Base-by-base conservation (phyloP, 2,888 invertebrate species). In the Orthonychiurus folsomi region DNA sequence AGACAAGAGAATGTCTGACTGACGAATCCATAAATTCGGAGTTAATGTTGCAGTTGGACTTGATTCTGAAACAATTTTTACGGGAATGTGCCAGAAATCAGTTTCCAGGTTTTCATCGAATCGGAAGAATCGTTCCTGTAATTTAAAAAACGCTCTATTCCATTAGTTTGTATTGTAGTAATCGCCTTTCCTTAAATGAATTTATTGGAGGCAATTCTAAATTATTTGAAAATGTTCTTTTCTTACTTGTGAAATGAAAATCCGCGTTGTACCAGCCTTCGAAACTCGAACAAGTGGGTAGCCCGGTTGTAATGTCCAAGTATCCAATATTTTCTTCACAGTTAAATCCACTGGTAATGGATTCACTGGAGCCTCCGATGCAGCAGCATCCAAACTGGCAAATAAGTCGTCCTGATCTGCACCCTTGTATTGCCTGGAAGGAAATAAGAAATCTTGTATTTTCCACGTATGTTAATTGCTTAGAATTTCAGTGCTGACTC, bases 331-430 rank as follows among this genome's bases (percentile, higher is more conserved):
- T 26, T 66, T 66, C 57, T 71, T 73, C 3, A 75, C 74, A 9
- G 73, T 72, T 23, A 54, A 24, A 24, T 28, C 37, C 3, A 70
- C 28, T 37, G 67, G 66, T 1, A 24, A n/a, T 5, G 73, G 66
- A 5, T 74, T 65, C 3, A 63, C 66, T 53, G 64, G 64, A 60
- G 74, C 73, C 15, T 61, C 58, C 54, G 70, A 70, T 1, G 69
- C 79, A 56, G 72, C 73, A 62, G 75, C 72, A 21, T 76, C 76
- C 53, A 79, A 70, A 55, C 76, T 73, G 23, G 74, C 70, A 78
- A 79, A 80, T 3, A 80, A 73, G 63, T 80, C 77, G 65, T 77
- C 77, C 63, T 79, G 79, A 48, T 74, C 76, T 1, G 79, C 78
- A 15, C 23, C 47, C 21, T 27, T 20, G 28, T 26, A 56, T 27